Evolutionary conservation across 2,888 invertebrate genomes (phyloP).

Genomic region (Ochropacha duplaris): DNA sequence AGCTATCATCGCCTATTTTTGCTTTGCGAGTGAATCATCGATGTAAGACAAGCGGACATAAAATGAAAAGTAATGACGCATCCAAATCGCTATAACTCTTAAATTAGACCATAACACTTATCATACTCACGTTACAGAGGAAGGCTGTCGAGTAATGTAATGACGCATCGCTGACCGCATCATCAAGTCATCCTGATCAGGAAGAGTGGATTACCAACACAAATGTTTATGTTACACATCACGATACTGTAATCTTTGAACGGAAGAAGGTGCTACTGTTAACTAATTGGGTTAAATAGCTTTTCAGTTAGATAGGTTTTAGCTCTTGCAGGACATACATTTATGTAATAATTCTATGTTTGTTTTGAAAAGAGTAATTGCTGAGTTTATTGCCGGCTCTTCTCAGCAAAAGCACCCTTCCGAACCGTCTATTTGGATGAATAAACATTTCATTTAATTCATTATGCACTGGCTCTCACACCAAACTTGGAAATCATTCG

Average conservation of each 20-base stretch:
- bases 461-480: too few species aligned
- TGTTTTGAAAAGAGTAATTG: too few species aligned
- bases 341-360: too few species aligned
- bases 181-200: conserved; percentile 56
- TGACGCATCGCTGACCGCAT: conserved; percentile 66
- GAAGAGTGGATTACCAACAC: conserved; percentile 59
- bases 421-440: too few species aligned
- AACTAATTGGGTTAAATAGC: conserved; percentile 26
- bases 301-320: background rate
- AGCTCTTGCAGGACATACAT: too few species aligned
- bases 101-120: background rate
- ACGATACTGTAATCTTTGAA: conserved; percentile 23
- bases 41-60: background rate
- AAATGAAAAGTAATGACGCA: background rate
- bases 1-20: too few species aligned
- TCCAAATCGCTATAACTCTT: background rate
- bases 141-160: conserved; percentile 35
- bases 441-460: too few species aligned
- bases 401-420: too few species aligned
- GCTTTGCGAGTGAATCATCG: too few species aligned
- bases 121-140: conserved; percentile 30
- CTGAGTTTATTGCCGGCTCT: too few species aligned
- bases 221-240: conserved; percentile 29
- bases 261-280: conserved; percentile 26
- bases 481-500: too few species aligned